Base-by-base conservation (phyloP, 2,113 vertebrate genomes). In the Perca schrenkii region DNA sequence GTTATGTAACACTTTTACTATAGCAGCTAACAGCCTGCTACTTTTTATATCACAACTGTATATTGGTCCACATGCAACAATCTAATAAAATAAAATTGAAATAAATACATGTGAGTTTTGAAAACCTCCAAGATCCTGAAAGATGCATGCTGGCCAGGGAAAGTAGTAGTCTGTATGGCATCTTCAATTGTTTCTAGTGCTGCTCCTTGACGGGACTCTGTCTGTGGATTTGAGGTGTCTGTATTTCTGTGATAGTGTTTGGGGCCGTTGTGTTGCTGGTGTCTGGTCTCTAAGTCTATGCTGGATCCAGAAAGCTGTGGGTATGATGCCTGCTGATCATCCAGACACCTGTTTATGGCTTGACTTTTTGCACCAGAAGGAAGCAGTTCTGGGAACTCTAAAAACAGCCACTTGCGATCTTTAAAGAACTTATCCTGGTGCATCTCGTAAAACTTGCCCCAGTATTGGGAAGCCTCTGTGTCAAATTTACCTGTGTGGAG, bases 391-490 rank as follows among this genome's bases (percentile, higher is more conserved):
- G 98, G 97, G 87, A 99, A 99, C 85, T 99, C 98, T 71, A 95
- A 91, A 89, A 98, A 96, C 50, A 99, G 93, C 98, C 98, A 99
- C 70, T 94, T 96, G n/a, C 97, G 97, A 94, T 98, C 95, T 94
- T 97, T 98, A 92, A 99, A 99, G 93, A 99, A 98, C 76, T 97
- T 97, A 92, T 94, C 93, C 88, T 96, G 96, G 87, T 99, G 97
- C 54, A 65, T 94, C 88, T 95, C 95, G 82, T 98, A 99, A 96
- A 99, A 99, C 64, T 78, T 92, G 91, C 98, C 93, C 98, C 98
- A 99, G 74, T 96, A 98, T 82, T 94, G 94, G 88, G 86, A 93
- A 77, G 97, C 98, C 31, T 97, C 95, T 84, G 73, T 95, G 82
- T 97, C 96, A 88, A 96, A 98, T 90, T 94, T 97, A 77, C 92